A percentile compares a stretch with the other conserved stretches of the same genome.
Conservation (phyloP, 53 echinoderm and acorn worm species). For the Apostichopus leukothele region DNA sequence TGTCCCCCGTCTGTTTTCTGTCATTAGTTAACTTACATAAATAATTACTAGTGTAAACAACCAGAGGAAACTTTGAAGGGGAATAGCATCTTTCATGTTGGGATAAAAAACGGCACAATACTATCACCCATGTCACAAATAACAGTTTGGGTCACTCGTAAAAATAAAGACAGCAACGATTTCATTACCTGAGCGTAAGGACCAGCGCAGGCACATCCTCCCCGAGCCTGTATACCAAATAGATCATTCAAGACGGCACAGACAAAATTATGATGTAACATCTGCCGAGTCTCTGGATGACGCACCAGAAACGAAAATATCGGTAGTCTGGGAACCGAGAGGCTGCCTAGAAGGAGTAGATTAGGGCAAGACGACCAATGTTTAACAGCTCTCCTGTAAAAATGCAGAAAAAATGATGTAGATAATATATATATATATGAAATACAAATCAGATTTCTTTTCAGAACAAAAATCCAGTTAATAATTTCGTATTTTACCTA, state of each 20-base stretch:
- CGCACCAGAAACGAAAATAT: slow-evolving; percentile 83
- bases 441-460: too few relatives aligned
- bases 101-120: not conserved
- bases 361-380: slow-evolving; percentile 61
- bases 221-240: slow-evolving; percentile 90
- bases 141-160: too few relatives aligned
- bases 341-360: slow-evolving; percentile 75
- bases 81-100: too few relatives aligned
- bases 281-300: slow-evolving; percentile 75
- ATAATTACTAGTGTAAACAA: too few relatives aligned
- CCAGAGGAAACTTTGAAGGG: too few relatives aligned
- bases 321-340: slow-evolving; percentile 63
- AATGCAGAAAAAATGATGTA: not conserved
- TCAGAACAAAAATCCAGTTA: too few relatives aligned
- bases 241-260: slow-evolving; percentile 90
- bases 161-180: not conserved
- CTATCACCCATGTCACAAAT: too few relatives aligned
- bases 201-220: slow-evolving; percentile 95
- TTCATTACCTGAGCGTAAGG: slow-evolving; percentile 89
- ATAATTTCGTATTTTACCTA: too few relatives aligned
- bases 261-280: slow-evolving; percentile 88
- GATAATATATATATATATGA: too few relatives aligned
- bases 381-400: slow-evolving; percentile 65
- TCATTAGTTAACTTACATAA: too few relatives aligned
- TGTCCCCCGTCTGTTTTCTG: too few relatives aligned